Evolutionary conservation across 2,888 invertebrate genomes (phyloP).

Genomic region (Danaus chrysippus): DNA sequence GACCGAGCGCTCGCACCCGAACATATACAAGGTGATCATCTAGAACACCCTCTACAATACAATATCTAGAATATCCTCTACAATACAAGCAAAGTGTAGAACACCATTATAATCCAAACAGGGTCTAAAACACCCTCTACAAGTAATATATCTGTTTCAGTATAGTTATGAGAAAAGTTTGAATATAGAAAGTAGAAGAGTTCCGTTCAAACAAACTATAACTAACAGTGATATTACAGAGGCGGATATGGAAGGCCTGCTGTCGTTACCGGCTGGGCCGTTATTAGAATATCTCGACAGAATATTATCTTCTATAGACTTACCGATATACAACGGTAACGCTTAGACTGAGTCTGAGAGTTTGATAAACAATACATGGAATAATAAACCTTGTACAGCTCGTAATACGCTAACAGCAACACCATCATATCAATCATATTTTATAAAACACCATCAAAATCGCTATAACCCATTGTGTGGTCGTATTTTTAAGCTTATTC

Average conservation of each 20-base stretch:
- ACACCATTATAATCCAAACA: too few relatives aligned
- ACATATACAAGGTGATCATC: too few relatives aligned
- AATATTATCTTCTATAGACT: slow-evolving; percentile 25
- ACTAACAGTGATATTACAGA: slow-evolving; percentile 20
- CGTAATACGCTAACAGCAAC: neutral
- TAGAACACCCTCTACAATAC: too few relatives aligned
- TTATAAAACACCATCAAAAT: too few relatives aligned
- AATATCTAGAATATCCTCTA: too few relatives aligned
- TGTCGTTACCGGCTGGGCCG: slow-evolving; percentile 26
- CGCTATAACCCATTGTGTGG: too few relatives aligned
- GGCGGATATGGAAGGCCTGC: slow-evolving; percentile 23
- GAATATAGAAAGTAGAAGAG: neutral
- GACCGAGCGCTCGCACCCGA: slow-evolving; percentile 85
- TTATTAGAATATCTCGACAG: slow-evolving; percentile 28
- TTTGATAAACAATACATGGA: slow-evolving; percentile 5
- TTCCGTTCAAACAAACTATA: slow-evolving; percentile 11
- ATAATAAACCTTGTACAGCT: neutral
- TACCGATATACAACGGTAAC: slow-evolving; percentile 25
- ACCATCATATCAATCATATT: too few relatives aligned
- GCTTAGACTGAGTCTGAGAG: neutral
- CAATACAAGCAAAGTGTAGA: too few relatives aligned
- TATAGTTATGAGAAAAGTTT: too few relatives aligned
- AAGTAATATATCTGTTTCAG: too few relatives aligned
- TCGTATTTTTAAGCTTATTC: too few relatives aligned
- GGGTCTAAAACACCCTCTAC: too few relatives aligned